A percentile compares a stretch with the other conserved stretches of the same genome.
phyloP scores from a whole-genome alignment of 2,113 vertebrate species.

The Alces alces region DNA sequence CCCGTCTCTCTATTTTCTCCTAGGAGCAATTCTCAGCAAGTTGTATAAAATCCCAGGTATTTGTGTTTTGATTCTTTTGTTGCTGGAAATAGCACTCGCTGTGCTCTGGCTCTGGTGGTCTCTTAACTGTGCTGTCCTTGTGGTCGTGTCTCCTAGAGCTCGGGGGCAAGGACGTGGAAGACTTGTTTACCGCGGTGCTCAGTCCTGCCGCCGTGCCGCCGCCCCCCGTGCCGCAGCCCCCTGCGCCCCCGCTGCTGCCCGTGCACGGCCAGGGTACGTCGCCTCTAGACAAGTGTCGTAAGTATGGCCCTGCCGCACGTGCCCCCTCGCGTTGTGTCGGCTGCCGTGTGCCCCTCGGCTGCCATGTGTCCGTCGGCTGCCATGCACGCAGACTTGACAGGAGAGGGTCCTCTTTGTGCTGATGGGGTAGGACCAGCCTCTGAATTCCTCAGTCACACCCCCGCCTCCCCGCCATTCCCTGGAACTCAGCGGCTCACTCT shows the following conservation, averaged over 20 bases:
- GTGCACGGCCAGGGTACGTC: conserved; percentile 84
- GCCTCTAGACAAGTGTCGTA: not conserved
- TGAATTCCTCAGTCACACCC: not conserved
- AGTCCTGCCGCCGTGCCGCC: conserved; percentile 88
- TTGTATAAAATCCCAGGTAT: conserved; percentile 98
- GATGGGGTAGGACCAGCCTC: not conserved
- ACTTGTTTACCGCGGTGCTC: conserved; percentile 95
- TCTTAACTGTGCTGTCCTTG: not conserved
- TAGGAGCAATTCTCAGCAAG: conserved; percentile 95
- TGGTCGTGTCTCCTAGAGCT: conserved; percentile 83
- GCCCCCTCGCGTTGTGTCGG: fast-evolving
- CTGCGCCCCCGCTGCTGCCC: conserved; percentile 82
- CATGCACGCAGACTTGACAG: fast-evolving
- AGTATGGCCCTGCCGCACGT: not conserved
- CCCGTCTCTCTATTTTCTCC: conserved; percentile 69
- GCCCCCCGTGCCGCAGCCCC: conserved; percentile 82
- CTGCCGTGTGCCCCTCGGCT: fast-evolving
- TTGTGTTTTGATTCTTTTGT: conserved; percentile 45
- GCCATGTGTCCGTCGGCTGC: no score
- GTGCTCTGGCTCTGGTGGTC: not conserved
- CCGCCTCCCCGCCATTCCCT: not conserved
- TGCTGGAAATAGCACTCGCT: not conserved
- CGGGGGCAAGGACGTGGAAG: conserved; percentile 97
- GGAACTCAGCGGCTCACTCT: not conserved
- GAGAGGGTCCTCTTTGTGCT: not conserved